Percentiles rank a stretch among this genome's conserved stretches.
Conservation (phyloP, 2,113 vertebrate species). For the Pangasianodon hypophthalmus region DNA sequence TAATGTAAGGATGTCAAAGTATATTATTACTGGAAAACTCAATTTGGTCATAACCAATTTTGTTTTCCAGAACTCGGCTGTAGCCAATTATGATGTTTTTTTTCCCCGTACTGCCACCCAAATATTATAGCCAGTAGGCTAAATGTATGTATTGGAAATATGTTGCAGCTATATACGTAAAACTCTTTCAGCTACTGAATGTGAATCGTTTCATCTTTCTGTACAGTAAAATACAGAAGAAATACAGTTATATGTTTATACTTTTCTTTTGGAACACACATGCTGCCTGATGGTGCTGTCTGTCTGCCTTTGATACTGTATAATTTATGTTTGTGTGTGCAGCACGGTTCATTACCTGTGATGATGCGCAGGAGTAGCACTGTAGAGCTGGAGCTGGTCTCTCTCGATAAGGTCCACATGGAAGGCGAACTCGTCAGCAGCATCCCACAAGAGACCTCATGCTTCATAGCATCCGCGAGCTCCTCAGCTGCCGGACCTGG, state of each 20-base stretch:
- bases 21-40: background rate
- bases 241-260: background rate
- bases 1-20: background rate
- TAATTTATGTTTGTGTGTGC: slow-evolving; percentile 16
- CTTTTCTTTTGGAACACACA: background rate
- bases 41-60: background rate
- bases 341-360: slow-evolving; percentile 20
- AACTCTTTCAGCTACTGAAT: background rate
- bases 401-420: slow-evolving; percentile 53
- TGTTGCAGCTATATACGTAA: too few relatives aligned
- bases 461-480: slow-evolving; percentile 51
- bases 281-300: background rate
- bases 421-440: slow-evolving; percentile 65
- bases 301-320: background rate
- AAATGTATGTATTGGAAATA: background rate
- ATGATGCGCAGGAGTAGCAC: slow-evolving; percentile 63
- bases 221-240: background rate
- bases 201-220: background rate
- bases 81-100: background rate
- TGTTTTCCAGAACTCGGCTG: background rate
- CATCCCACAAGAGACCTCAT: slow-evolving; percentile 55
- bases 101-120: background rate
- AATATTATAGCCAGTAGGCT: background rate
- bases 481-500: slow-evolving; percentile 70
- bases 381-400: slow-evolving; percentile 56